Evolutionary conservation across 2,888 invertebrate species (phyloP).

Genomic region (Conus canariensis): DNA sequence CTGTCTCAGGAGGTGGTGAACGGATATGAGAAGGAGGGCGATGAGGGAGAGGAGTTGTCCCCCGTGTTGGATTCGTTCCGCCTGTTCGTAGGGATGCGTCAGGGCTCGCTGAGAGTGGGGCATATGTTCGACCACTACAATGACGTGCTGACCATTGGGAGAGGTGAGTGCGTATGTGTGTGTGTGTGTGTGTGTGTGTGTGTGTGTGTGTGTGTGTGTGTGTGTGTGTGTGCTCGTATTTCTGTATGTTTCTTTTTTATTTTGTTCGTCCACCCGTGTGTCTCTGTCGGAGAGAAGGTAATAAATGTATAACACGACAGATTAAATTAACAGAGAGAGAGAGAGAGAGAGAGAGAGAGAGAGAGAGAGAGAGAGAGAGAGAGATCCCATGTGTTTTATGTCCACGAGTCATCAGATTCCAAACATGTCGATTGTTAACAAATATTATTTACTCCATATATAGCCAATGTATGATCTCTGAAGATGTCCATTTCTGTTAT

Average conservation of each 20-base stretch:
- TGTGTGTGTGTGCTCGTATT: neutral
- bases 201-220: neutral
- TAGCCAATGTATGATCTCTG: too few species aligned
- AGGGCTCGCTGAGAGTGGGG: conserved; percentile 62
- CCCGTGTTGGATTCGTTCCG: conserved; percentile 57
- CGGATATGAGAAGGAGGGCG: neutral
- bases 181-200: neutral
- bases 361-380: too few species aligned
- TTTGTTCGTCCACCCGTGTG: neutral
- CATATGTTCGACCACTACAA: conserved; percentile 62
- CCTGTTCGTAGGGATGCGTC: conserved; percentile 63
- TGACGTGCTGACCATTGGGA: conserved; percentile 61
- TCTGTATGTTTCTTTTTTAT: neutral
- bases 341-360: too few species aligned
- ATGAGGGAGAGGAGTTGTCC: conserved; percentile 48
- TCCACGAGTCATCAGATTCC: too few species aligned
- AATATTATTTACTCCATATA: too few species aligned
- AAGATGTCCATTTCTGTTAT: too few species aligned
- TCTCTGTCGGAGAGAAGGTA: too few species aligned
- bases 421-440: too few species aligned
- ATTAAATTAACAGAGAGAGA: too few species aligned
- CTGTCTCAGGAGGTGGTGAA: conserved; percentile 64
- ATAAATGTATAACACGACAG: too few species aligned
- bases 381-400: too few species aligned
- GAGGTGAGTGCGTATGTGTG: conserved; percentile 57